A percentile compares a stretch with the other conserved stretches of the same genome.
phyloP scores from a whole-genome alignment of 2,888 invertebrate genomes.

The Chymomyza caudatula region DNA sequence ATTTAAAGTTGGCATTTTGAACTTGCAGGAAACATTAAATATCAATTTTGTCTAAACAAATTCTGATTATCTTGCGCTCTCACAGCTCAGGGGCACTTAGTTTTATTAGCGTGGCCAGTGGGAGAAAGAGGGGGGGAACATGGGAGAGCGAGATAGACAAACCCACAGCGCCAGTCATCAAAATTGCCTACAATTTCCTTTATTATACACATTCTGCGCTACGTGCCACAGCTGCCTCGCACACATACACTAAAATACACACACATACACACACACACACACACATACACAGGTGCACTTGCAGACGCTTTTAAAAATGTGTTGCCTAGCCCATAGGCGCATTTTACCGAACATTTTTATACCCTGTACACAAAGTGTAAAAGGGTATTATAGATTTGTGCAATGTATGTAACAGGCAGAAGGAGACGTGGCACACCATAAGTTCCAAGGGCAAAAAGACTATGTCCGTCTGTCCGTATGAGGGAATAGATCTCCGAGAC shows the following conservation, averaged over 20 bases:
- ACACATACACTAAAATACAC: constrained; percentile 37
- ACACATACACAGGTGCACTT: constrained; percentile 30
- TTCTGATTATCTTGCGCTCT: constrained; percentile 52
- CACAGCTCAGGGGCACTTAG: constrained; percentile 54
- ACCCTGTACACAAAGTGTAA: too few species aligned
- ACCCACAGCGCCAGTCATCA: constrained; percentile 9
- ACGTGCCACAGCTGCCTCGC: constrained; percentile 64
- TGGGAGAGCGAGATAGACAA: background rate
- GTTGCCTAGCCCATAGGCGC: constrained; percentile 56
- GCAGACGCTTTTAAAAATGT: constrained; percentile 39
- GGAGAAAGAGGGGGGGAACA: background rate
- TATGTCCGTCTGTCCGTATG: too few species aligned
- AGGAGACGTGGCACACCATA: too few species aligned
- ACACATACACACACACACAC: constrained; percentile 36
- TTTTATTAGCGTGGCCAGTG: constrained; percentile 50
- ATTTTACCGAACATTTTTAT: too few species aligned
- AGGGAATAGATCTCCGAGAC: too few species aligned
- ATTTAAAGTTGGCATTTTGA: background rate
- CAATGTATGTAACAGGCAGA: too few species aligned
- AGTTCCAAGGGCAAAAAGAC: too few species aligned
- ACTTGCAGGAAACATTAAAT: constrained; percentile 48
- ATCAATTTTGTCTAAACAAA: constrained; percentile 52
- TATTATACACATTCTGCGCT: constrained; percentile 52
- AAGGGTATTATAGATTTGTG: too few species aligned
- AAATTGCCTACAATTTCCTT: constrained; percentile 70